phyloP scores from a whole-genome alignment of 2,797 vertebrate genomes.

The Prunella strophiata region DNA sequence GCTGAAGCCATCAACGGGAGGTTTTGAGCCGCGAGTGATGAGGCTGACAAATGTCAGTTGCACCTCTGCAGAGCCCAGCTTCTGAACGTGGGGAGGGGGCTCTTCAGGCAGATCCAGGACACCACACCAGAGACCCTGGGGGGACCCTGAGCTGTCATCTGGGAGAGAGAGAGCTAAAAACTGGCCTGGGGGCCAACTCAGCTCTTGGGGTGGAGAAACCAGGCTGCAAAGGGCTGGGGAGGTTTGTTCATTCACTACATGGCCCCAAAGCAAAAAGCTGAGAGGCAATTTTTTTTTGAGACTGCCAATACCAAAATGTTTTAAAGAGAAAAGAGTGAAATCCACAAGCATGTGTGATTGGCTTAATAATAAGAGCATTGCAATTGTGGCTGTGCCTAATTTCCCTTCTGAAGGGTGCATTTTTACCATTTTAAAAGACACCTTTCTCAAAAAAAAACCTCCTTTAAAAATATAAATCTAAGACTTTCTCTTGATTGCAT shows the following conservation, averaged over 20 bases:
- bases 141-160: rapidly evolving
- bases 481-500: not conserved
- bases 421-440: not conserved
- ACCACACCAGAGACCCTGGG: not conserved
- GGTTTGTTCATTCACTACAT: not conserved
- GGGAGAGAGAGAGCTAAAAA: not conserved
- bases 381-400: not conserved
- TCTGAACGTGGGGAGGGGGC: rapidly evolving
- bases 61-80: not conserved
- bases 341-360: not conserved
- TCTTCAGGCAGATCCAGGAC: not conserved
- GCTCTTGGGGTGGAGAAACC: not conserved
- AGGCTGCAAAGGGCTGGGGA: not conserved
- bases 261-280: not conserved
- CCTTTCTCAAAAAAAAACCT: not conserved
- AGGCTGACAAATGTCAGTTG: not conserved
- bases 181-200: not conserved
- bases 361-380: not conserved
- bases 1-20: not conserved
- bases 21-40: not conserved
- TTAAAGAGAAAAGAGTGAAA: not conserved
- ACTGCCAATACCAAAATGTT: not conserved
- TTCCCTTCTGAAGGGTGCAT: not conserved
- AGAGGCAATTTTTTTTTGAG: not conserved
- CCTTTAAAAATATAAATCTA: not conserved